Conservation (phyloP, 2,888 invertebrate genomes). For the Limnephilus lunatus region DNA sequence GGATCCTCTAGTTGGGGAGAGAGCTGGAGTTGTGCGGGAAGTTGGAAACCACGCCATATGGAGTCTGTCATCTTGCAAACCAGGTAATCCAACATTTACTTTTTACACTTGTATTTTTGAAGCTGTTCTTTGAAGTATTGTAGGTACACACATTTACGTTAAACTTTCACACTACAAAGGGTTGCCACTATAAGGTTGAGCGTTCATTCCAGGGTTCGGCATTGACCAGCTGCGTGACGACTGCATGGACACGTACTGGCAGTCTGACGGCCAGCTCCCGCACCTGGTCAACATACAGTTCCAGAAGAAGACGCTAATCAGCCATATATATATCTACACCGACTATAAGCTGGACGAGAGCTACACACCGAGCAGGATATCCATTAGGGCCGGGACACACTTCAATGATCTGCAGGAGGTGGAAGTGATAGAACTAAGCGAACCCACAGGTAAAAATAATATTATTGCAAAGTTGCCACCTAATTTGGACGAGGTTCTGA, state of each 20-base stretch:
- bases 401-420: constrained; percentile 98
- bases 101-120: too few relatives aligned
- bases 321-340: constrained; percentile 97
- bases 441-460: constrained; percentile 84
- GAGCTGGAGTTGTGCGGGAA: constrained; percentile 81
- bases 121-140: too few relatives aligned
- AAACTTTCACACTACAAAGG: background rate
- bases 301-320: constrained; percentile 94
- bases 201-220: constrained; percentile 88
- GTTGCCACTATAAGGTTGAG: constrained; percentile 44
- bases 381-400: constrained; percentile 95
- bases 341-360: constrained; percentile 99
- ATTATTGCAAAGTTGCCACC: background rate
- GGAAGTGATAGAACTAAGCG: constrained; percentile 94
- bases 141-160: too few relatives aligned
- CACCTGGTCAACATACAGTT: constrained; percentile 98
- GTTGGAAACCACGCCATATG: constrained; percentile 96
- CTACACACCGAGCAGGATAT: constrained; percentile 97
- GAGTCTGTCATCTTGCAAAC: constrained; percentile 99
- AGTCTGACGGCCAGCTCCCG: constrained; percentile 98
- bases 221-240: constrained; percentile 97
- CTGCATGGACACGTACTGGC: constrained; percentile 99
- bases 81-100: constrained; percentile 78
- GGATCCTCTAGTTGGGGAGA: constrained; percentile 75
- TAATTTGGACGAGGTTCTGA: too few relatives aligned